Base-by-base conservation (phyloP, 2,797 vertebrate genomes). In the Anguilla anguilla region DNA sequence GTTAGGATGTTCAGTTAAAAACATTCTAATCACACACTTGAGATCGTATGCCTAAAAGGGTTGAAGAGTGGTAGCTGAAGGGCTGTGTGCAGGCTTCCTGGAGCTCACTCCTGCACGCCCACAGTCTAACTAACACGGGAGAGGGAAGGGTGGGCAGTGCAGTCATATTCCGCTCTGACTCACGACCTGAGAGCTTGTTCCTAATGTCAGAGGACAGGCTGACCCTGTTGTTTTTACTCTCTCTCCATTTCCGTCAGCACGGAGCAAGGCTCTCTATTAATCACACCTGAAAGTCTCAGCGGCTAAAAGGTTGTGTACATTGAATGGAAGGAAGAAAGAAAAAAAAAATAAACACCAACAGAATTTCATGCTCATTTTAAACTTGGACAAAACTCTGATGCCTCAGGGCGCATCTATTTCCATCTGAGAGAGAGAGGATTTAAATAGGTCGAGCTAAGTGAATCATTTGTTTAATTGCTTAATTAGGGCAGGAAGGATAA, bases 391-490 rank as follows among this genome's bases (percentile, higher is more conserved):
- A 39, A 4, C 74, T 79, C 39, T 0, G 3, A 25, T 51, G 79
- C 79, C 22, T 49, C 46, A 43, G 39, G 7, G 11, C 28, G 25
- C 7, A 83, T 83, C 82, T 83, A 83, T 79, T 22, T 67, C 64
- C 79, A 83, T 67, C 81, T 25, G 86, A 83, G 77, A 87, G 43
- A 53, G 53, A 81, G 35, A n/a, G 57, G 72, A 87, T 87, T 83
- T 25, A 82, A 49, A 49, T 49, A 49, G 79, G 46, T 49, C 35
- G 35, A 79, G 15, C 15, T 87, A 87, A 87, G 79, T 87, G 86
- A 87, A 83, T 67, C 61, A 87, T 83, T 82, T 64, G 43, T 67
- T 83, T 82, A 82, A 82, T 49, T 49, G 46, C 79, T 81, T 81
- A 82, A 82, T 82, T 82, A 49, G 43, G 22, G 6, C 43, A 46